Percentiles rank a stretch among this genome's conserved stretches.
Evolutionary conservation across 2,113 vertebrate species (phyloP).

Genomic region (Tyrannus savana): DNA sequence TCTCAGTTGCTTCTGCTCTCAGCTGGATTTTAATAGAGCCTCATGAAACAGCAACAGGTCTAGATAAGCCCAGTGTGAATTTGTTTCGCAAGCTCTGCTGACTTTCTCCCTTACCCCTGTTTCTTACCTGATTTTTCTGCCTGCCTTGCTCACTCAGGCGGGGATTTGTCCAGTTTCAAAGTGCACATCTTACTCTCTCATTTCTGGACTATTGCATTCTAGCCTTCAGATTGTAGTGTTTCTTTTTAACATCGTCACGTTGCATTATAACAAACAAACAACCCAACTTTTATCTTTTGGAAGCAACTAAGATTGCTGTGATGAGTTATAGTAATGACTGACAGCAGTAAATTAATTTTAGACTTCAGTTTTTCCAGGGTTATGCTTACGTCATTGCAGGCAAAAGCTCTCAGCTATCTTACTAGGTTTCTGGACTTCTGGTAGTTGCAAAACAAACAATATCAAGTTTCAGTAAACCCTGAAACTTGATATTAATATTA

Average conservation of each 20-base stretch:
- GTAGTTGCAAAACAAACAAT: neutral
- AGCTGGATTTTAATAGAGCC: slow-evolving; percentile 17
- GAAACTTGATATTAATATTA: neutral
- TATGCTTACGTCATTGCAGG: neutral
- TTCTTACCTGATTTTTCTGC: neutral
- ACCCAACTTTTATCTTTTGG: neutral
- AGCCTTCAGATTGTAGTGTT: neutral
- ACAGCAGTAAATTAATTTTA: neutral
- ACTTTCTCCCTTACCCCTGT: neutral
- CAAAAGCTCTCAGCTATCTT: neutral
- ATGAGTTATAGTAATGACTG: neutral
- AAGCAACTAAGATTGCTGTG: neutral
- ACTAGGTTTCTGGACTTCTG: neutral
- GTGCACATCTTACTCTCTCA: neutral
- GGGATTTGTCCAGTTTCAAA: neutral
- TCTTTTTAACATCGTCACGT: neutral
- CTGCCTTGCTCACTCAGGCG: neutral
- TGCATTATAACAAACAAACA: neutral
- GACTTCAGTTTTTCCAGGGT: neutral
- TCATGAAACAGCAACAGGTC: neutral
- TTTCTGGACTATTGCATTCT: neutral
- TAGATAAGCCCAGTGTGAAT: neutral
- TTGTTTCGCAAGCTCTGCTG: neutral
- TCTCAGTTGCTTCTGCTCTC: neutral
- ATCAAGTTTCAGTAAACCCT: neutral